phyloP scores from a whole-genome alignment of 2,888 invertebrate species.

The Xylocampa areola region DNA sequence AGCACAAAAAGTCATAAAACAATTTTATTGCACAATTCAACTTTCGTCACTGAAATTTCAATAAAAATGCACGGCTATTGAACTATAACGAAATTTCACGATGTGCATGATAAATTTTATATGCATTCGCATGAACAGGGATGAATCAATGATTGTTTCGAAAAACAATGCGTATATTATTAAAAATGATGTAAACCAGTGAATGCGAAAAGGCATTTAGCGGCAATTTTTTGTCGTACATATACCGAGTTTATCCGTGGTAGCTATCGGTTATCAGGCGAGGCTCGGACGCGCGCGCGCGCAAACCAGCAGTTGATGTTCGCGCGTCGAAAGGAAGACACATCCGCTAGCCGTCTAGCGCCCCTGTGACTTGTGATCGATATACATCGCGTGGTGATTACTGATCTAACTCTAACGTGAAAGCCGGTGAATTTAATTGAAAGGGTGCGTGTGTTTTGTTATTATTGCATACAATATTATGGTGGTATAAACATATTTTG shows the following conservation, averaged over 20 bases:
- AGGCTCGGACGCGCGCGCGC: slow-evolving; percentile 71
- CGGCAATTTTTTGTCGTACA: slow-evolving; percentile 72
- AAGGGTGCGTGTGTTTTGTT: slow-evolving; percentile 78
- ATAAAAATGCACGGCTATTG: slow-evolving; percentile 32
- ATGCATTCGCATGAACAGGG: slow-evolving; percentile 18
- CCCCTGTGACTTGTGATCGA: slow-evolving; percentile 74
- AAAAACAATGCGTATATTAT: slow-evolving; percentile 43
- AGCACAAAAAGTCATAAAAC: slow-evolving; percentile 22
- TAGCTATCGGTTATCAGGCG: slow-evolving; percentile 84
- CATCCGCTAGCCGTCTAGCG: slow-evolving; percentile 79
- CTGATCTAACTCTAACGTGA: slow-evolving; percentile 65
- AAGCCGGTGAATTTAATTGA: slow-evolving; percentile 63
- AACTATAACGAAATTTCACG: slow-evolving; percentile 25
- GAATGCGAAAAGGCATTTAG: slow-evolving; percentile 60
- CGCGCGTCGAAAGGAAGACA: slow-evolving; percentile 86
- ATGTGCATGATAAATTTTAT: slow-evolving; percentile 50
- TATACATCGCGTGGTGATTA: slow-evolving; percentile 73
- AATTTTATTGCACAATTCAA: slow-evolving; percentile 35
- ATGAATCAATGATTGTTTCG: slow-evolving; percentile 42
- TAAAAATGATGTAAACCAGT: slow-evolving; percentile 49
- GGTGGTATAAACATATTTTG: slow-evolving; percentile 40
- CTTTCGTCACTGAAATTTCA: slow-evolving; percentile 41
- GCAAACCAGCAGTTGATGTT: slow-evolving; percentile 84
- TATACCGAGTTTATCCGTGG: slow-evolving; percentile 74
- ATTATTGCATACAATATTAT: slow-evolving; percentile 49